Evolutionary conservation across 2,888 invertebrate genomes (phyloP).

Genomic region (Agrochola litura): DNA sequence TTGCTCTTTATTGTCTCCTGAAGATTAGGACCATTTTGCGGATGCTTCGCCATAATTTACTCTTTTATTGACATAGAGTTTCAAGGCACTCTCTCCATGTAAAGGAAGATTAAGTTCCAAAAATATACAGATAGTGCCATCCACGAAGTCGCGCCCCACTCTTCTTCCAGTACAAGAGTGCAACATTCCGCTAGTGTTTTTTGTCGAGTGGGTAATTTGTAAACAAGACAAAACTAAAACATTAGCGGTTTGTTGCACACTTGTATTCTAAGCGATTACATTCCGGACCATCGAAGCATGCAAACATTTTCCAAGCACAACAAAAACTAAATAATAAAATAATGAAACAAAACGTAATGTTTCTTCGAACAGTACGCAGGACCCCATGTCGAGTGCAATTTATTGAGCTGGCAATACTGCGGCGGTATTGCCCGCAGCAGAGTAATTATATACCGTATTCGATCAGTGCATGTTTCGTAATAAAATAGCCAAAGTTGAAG

Average conservation of each 20-base stretch:
- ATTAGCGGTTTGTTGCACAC: no score
- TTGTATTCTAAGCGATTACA: no score
- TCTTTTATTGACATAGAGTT: neutral
- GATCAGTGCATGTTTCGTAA: slow-evolving; percentile 44
- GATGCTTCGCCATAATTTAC: neutral
- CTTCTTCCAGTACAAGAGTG: no score
- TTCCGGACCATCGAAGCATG: slow-evolving; percentile 18
- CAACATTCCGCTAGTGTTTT: no score
- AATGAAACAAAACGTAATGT: slow-evolving; percentile 34
- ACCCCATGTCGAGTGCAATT: slow-evolving; percentile 63
- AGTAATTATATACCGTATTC: slow-evolving; percentile 54
- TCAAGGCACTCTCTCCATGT: no score
- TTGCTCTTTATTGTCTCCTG: neutral
- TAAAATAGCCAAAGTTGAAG: slow-evolving; percentile 42
- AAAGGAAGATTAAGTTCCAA: no score
- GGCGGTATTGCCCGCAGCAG: slow-evolving; percentile 49
- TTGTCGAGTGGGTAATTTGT: no score
- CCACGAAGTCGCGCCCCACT: no score
- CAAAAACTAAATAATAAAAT: slow-evolving; percentile 22
- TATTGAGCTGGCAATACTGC: slow-evolving; percentile 50
- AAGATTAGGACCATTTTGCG: neutral
- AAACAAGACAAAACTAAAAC: no score
- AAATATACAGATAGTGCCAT: no score
- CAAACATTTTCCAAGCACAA: slow-evolving; percentile 18
- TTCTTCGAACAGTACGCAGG: slow-evolving; percentile 48